A percentile compares a stretch with the other conserved stretches of the same genome.
Evolutionary conservation across 2,888 invertebrate genomes (phyloP).

Genomic region (Ophion ellenae): DNA sequence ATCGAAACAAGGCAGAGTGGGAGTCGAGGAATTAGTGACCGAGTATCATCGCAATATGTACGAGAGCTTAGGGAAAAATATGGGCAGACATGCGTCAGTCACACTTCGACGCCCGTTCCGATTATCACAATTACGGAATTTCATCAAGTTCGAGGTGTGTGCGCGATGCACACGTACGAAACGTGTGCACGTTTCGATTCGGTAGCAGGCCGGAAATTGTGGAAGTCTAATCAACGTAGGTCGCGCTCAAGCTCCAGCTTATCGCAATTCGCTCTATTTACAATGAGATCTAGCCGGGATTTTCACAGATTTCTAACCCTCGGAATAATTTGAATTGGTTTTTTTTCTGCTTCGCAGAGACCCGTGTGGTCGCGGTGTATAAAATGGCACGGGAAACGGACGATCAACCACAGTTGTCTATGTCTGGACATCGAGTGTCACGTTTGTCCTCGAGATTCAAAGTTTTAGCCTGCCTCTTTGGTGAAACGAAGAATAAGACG

Average conservation of each 20-base stretch:
- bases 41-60: conserved; percentile 19
- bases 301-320: conserved; percentile 52
- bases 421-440: conserved; percentile 5
- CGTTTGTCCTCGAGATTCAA: not conserved
- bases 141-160: conserved; percentile 68
- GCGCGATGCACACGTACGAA: not conserved
- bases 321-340: conserved; percentile 12
- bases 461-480: conserved; percentile 4
- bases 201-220: conserved; percentile 13
- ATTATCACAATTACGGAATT: conserved; percentile 73
- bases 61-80: not conserved
- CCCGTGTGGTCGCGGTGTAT: conserved; percentile 34
- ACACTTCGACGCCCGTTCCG: conserved; percentile 50
- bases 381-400: conserved; percentile 45
- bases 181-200: not conserved
- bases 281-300: conserved; percentile 66
- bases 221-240: conserved; percentile 49
- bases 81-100: conserved; percentile 4
- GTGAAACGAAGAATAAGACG: not conserved
- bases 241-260: conserved; percentile 49
- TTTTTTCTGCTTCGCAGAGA: conserved; percentile 1
- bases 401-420: conserved; percentile 26
- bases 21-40: conserved; percentile 48
- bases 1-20: conserved; percentile 36
- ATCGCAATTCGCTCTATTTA: conserved; percentile 71